Conservation (phyloP, 1,140 invertebrate genomes). For the Cardiocondyla obscurior region DNA sequence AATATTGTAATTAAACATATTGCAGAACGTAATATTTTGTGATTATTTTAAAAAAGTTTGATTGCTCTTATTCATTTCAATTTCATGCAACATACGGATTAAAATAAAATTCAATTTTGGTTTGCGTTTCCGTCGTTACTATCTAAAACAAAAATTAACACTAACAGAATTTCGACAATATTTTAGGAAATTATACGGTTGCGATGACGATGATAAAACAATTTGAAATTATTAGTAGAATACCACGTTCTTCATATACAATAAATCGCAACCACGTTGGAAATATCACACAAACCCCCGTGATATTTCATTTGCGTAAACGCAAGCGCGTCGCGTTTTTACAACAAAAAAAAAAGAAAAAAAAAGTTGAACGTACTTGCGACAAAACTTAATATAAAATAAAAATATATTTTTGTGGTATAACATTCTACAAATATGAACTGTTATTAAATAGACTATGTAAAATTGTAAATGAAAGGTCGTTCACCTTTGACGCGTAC, state of each 20-base stretch:
- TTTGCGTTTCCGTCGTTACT: background rate
- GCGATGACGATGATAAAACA: background rate
- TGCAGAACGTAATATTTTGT: background rate
- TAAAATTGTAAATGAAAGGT: background rate
- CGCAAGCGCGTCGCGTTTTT: background rate
- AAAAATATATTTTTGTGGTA: background rate
- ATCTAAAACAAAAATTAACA: background rate
- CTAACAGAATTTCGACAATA: background rate
- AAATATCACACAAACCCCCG: background rate
- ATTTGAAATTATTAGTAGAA: background rate
- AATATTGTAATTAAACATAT: constrained; percentile 6
- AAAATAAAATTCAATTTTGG: constrained; percentile 17
- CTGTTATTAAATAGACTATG: background rate
- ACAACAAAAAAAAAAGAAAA: constrained; percentile 13
- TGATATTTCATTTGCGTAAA: background rate
- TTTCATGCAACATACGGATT: background rate
- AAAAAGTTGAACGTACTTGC: background rate
- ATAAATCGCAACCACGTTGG: background rate
- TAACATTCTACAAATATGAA: background rate
- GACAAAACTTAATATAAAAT: background rate
- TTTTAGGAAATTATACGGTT: background rate
- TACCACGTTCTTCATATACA: background rate
- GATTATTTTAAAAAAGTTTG: background rate
- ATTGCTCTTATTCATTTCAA: constrained; percentile 1
- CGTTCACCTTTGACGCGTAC: background rate